Percentiles rank a stretch among this genome's conserved stretches.
Evolutionary conservation across 2,113 vertebrate genomes (phyloP).

Genomic region (Melanerpes aurifrons): DNA sequence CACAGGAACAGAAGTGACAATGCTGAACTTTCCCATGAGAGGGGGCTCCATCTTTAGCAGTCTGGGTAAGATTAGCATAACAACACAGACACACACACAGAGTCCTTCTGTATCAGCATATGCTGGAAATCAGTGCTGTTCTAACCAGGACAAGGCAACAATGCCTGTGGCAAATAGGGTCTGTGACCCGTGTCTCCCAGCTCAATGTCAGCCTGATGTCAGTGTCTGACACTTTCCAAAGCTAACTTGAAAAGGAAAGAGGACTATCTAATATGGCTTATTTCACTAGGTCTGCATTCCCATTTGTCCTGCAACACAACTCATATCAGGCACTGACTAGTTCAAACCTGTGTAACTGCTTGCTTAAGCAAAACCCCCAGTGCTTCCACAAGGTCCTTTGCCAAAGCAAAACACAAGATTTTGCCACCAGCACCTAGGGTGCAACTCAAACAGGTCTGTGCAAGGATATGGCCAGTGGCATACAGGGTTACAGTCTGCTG

Average conservation of each 20-base stretch:
- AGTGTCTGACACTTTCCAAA: not conserved
- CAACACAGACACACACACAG: not conserved
- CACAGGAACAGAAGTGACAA: not conserved
- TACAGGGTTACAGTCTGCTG: not conserved
- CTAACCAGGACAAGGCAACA: not conserved
- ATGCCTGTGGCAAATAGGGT: not conserved
- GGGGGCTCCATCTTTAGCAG: not conserved
- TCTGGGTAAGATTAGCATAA: not conserved
- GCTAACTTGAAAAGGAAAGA: not conserved
- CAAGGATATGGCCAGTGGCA: not conserved
- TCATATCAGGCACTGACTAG: not conserved
- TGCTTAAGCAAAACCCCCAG: not conserved
- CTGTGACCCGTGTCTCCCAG: not conserved
- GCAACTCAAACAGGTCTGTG: conserved; percentile 1
- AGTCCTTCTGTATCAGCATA: not conserved
- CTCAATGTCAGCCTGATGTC: not conserved
- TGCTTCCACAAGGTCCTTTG: not conserved
- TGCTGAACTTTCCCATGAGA: not conserved
- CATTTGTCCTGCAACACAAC: not conserved
- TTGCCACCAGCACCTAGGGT: conserved; percentile 3
- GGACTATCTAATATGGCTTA: not conserved
- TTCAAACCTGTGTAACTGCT: not conserved
- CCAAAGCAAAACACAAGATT: not conserved
- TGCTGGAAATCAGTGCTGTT: not conserved
- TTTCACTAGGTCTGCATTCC: not conserved